These are phyloP conservation scores for Brachionus koreanus DNA, from an alignment of 1,140 invertebrate species.

Conservation along the genomic window DNA sequence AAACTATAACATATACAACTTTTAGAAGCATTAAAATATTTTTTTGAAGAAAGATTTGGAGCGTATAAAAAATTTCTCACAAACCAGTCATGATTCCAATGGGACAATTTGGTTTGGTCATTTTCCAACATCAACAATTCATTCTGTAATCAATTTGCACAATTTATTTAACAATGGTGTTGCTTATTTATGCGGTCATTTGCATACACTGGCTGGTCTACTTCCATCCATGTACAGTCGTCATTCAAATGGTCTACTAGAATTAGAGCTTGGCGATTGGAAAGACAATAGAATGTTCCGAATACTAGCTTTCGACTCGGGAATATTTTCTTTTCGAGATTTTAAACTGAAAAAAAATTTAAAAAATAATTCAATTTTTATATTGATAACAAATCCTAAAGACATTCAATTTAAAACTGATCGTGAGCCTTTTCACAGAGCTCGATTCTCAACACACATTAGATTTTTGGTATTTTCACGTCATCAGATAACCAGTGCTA, in stretches of 20 bases:
- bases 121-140: constrained; percentile 83
- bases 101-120: constrained; percentile 80
- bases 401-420: constrained; percentile 70
- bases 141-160: constrained; percentile 59
- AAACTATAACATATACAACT: background rate
- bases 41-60: constrained; percentile 44
- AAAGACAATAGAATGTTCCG: constrained; percentile 83
- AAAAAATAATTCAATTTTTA: constrained; percentile 70
- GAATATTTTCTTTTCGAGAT: constrained; percentile 81
- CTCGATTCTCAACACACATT: constrained; percentile 72
- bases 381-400: constrained; percentile 83
- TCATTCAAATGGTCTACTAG: constrained; percentile 75
- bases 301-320: constrained; percentile 78
- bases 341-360: constrained; percentile 61
- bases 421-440: constrained; percentile 69
- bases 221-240: constrained; percentile 80
- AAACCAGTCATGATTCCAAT: constrained; percentile 60
- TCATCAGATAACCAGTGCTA: constrained; percentile 64
- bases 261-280: constrained; percentile 88
- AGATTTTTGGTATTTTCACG: constrained; percentile 67
- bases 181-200: constrained; percentile 85
- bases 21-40: constrained; percentile 7
- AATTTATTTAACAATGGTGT: constrained; percentile 55
- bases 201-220: constrained; percentile 74
- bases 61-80: constrained; percentile 15